These are phyloP conservation scores for Rhabdophis nuchalis DNA, from an alignment of 2,797 vertebrate species.

Conservation along the genomic window DNA sequence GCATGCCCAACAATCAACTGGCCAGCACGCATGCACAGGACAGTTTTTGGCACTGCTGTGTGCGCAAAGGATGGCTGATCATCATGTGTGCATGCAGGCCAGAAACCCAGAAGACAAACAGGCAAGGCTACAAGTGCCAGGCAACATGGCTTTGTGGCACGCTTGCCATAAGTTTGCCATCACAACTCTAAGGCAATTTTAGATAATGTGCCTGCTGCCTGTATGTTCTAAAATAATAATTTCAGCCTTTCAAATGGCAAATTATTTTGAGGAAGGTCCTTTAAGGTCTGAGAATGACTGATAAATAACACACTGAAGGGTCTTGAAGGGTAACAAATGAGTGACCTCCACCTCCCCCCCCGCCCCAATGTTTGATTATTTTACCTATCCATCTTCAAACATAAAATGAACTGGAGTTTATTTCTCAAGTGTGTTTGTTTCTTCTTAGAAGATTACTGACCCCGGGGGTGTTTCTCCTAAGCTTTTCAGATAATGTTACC, in stretches of 20 bases:
- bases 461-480: neutral
- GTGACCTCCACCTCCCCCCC: neutral
- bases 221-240: neutral
- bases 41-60: no score
- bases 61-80: no score
- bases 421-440: neutral
- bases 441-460: neutral
- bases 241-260: neutral
- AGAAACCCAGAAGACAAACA: no score
- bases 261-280: neutral
- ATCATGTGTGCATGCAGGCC: no score
- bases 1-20: no score
- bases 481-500: neutral
- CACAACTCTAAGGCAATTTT: slow-evolving; percentile 1
- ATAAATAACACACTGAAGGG: neutral
- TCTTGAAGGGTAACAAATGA: neutral
- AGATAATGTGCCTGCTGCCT: neutral
- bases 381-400: neutral
- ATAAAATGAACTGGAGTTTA: neutral
- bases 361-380: neutral
- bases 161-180: no score
- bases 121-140: no score
- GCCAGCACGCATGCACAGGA: no score
- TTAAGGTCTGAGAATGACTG: slow-evolving; percentile 4
- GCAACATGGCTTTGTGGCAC: no score